Percentiles rank a stretch among this genome's conserved stretches.
These are phyloP conservation scores for Triplophysa dalaica DNA, from an alignment of 2,113 vertebrate genomes.

Conservation along the genomic window DNA sequence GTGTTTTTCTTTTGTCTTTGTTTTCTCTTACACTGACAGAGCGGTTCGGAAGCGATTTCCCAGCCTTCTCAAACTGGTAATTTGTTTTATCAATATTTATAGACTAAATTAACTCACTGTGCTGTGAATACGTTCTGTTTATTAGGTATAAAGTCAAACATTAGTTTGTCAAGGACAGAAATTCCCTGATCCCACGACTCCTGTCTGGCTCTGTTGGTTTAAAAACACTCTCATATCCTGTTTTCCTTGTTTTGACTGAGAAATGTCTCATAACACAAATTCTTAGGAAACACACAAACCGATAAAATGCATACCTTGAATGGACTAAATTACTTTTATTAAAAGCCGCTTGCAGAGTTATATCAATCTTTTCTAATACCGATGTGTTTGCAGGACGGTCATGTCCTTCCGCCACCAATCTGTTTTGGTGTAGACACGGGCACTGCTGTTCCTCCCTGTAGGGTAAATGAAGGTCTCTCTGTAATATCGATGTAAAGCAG, in stretches of 20 bases:
- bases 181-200: background rate
- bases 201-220: background rate
- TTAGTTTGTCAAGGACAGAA: background rate
- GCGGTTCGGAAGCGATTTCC: conserved; percentile 85
- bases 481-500: background rate
- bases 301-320: no score
- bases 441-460: conserved; percentile 82
- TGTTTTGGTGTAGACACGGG: conserved; percentile 84
- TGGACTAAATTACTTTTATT: no score
- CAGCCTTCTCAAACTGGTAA: conserved; percentile 85
- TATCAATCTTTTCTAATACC: background rate
- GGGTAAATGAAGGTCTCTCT: conserved; percentile 69
- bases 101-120: background rate
- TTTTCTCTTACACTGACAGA: conserved; percentile 67
- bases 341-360: no score
- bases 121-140: background rate
- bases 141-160: background rate
- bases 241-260: no score
- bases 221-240: no score
- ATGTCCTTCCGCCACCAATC: conserved; percentile 87
- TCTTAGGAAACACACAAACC: no score
- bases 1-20: conserved; percentile 41
- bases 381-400: conserved; percentile 77
- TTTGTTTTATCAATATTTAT: background rate
- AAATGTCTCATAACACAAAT: no score